Conservation (phyloP, 2,113 vertebrate genomes). For the Perognathus longimembris region DNA sequence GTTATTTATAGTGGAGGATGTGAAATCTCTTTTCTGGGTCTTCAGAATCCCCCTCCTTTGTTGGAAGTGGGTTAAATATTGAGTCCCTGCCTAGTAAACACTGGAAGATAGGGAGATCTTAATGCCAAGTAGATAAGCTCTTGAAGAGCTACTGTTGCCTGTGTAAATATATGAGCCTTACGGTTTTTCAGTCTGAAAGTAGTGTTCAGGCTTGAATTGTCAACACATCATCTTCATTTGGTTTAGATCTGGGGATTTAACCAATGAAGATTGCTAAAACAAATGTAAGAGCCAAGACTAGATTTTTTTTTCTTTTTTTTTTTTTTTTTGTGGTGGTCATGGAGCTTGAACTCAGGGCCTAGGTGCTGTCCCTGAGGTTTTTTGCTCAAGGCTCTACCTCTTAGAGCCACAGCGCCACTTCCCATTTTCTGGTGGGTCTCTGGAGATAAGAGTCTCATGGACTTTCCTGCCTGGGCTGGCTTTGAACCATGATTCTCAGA, state of each 20-base stretch:
- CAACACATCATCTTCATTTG: constrained; percentile 16
- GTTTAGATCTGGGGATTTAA: neutral
- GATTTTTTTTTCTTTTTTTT: too few species aligned
- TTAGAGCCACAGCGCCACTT: too few species aligned
- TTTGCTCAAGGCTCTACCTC: too few species aligned
- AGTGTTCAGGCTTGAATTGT: neutral
- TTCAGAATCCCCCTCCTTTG: neutral
- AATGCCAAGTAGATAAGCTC: neutral
- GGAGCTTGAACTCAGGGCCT: too few species aligned
- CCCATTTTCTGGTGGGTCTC: too few species aligned
- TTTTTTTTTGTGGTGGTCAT: too few species aligned
- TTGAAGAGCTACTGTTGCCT: neutral
- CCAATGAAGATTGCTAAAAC: neutral
- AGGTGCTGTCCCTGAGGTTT: too few species aligned
- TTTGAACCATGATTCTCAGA: too few species aligned
- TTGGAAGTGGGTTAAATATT: neutral
- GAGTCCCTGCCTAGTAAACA: neutral
- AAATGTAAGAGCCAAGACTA: neutral
- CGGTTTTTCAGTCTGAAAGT: neutral
- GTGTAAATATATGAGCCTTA: neutral
- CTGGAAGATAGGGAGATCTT: neutral
- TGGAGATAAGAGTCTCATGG: too few species aligned
- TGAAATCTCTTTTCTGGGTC: neutral
- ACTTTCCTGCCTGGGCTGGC: too few species aligned
- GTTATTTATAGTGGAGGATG: neutral